Evolutionary conservation across 2,888 invertebrate genomes (phyloP), one percentile per base, ranked within the genome.

Genomic region (Galeopsomyia nigrocyanea): DNA sequence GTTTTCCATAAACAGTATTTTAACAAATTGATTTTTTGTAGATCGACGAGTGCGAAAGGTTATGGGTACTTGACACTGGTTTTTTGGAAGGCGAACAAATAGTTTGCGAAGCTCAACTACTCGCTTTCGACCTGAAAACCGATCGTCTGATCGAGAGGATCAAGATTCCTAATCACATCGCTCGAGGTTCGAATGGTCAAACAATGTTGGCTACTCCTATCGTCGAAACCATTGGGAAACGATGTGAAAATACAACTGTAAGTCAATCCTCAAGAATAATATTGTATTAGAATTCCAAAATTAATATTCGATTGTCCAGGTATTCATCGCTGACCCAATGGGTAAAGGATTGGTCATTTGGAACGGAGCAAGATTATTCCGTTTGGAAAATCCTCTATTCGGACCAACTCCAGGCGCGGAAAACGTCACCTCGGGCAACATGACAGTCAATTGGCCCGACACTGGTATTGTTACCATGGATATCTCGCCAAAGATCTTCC

Each of bases 41-140:
- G 92, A 90, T 92, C 58, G 93, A 93, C 80, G 87, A 89, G 79
- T 93, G 92, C 80, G 88, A 90, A 66, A 88, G 92, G 5, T 83
- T 94, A n/a, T 94, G 93, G 92, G 91, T 92, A 0, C 84, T 93
- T 82, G 94, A 94, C 80, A 87, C 90, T 0, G 93, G 93, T 14
- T 66, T 70, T 31, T 88, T 89, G 79, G 89, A 92, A 55, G 90
- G 88, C 0, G 88, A 89, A 0, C 75, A 79, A 0, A 80, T 88
- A 9, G 16, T 16, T 3, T 95, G 95, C 78, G 89, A 90, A 0
- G 91, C 95, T 0, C 92, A 95, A 82, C 83, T 95, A 9, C 84
- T 94, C 0, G 90, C 92, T 0, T 93, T 94, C 79, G 91, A 94
- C 84, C 84, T 94, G 61, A 80, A 80, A 47, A 91, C 88, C 0